Base-by-base conservation (phyloP, 2,797 vertebrate genomes). In the Phaenicophaeus curvirostris region DNA sequence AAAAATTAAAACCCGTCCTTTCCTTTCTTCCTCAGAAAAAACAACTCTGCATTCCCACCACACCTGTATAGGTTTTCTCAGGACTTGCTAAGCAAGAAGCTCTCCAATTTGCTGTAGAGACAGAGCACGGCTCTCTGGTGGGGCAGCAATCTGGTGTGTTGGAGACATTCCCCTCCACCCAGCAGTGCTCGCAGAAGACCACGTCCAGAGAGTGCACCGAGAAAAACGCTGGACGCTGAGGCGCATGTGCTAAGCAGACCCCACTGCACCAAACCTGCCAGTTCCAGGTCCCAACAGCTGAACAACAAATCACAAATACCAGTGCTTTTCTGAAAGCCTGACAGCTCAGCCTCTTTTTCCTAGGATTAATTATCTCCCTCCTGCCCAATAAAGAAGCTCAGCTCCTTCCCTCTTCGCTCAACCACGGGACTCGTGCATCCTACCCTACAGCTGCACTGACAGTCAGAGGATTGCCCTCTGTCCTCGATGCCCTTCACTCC, bases 331-430 rank as follows among this genome's bases (percentile, higher is more conserved):
- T 21, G 61, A 42, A 54, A 91, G 54, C 50, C 76, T 94, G 85
- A 50, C 77, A 93, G 80, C 90, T 78, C 90, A 73, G 48, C 59
- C 39, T 68, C 62, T 50, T 25, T 55, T 84, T 5, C 76, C 2
- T 1, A 85, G 87, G 48, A 89, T 93, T 93, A 95, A 91, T 93
- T 95, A 69, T 67, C 80, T 91, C 85, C 66, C 94, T 94, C 44
- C 85, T 90, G 87, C 80, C 87, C 73, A 81, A 63, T 71, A 76
- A 88, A 66, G 58, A 35, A 88, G 59, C 35, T 93, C 87, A 84
- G 71, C 39, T 62, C 44, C 62, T 78, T 92, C 58, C 58, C 75
- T 7, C 67, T 82, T 84, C 0, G 0, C 68, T 72, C 73, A 54
- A 6, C 69, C 11, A 54, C 65, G 62, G 27, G 68, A 51, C 51